A percentile compares a stretch with the other conserved stretches of the same genome.
Evolutionary conservation across 2,113 vertebrate genomes (phyloP).

Genomic region (Brienomyrus longianalis): DNA sequence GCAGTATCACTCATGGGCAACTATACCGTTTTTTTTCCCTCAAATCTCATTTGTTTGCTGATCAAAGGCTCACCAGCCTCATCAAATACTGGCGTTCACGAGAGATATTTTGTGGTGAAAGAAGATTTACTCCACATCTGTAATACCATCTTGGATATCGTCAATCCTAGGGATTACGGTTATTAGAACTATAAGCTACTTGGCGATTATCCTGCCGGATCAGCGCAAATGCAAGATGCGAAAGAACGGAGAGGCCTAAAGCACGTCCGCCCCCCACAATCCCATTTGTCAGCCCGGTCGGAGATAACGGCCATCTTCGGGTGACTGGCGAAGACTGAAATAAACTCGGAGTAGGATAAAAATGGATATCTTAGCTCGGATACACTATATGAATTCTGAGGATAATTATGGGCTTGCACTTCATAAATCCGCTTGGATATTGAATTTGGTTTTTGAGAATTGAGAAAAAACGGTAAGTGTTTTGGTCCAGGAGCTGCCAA

Average conservation of each 20-base stretch:
- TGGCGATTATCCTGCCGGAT: slow-evolving; percentile 55
- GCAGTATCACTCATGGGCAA: neutral
- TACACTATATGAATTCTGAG: neutral
- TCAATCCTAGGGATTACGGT: slow-evolving; percentile 59
- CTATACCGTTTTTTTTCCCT: neutral
- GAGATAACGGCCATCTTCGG: slow-evolving; percentile 12
- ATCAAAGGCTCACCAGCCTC: slow-evolving; percentile 31
- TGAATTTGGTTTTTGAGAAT: neutral
- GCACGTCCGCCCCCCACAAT: slow-evolving; percentile 50
- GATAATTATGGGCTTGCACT: neutral
- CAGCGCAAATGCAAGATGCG: slow-evolving; percentile 45
- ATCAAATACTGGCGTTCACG: slow-evolving; percentile 23
- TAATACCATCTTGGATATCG: slow-evolving; percentile 48
- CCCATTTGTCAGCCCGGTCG: slow-evolving; percentile 31
- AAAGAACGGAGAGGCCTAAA: slow-evolving; percentile 42
- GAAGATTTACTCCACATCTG: slow-evolving; percentile 45
- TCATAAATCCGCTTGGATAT: neutral
- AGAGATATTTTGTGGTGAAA: slow-evolving; percentile 27
- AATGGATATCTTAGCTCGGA: neutral
- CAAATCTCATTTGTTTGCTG: neutral
- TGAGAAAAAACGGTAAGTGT: neutral
- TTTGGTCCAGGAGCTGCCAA: neutral
- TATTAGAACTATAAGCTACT: slow-evolving; percentile 55
- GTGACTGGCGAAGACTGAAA: neutral
- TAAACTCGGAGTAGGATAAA: neutral